Evolutionary conservation across 2,113 vertebrate species (phyloP), one percentile per base, ranked within the genome.

Genomic region (Ophiodon elongatus): DNA sequence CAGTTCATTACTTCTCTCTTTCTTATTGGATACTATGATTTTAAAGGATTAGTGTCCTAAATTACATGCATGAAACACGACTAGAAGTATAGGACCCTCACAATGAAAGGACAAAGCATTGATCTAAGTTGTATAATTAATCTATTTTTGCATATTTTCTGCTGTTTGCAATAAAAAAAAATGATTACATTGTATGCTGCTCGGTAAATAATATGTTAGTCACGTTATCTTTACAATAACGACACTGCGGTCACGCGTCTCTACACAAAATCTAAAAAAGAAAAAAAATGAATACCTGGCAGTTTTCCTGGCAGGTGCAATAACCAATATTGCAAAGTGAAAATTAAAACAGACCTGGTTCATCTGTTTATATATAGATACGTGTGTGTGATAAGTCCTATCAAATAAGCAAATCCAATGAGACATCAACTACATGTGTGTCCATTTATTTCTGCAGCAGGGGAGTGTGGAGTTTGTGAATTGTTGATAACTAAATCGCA

Each of bases 1-100:
- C 29, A 57, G 45, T 57, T 77, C 2, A 50, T 82, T 68, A 54
- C 9, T 47, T 72, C 31, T 70, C 29, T 70, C 21, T 57, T 76
- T 25, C 21, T 81, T 66, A 83, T 37, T 67, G 47, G 33, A 65
- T 39, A 73, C 62, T 56, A 31, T 37, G 11, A 67, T 81, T 65
- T 45, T 75, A 62, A 78, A 76, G 11, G 62, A 76, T 85, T 76
- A 80, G 66, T 33, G 47, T 83, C 23, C 29, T 43, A 57, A 56
- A 76, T 37, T 3, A 35, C 14, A 76, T 50, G 50, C 39, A 64
- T 57, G 25, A 73, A 82, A 75, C 33, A 74, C 37, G 35, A 50
- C 54, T 17, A 67, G 33, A 68, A 66, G 25, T 37, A 29, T 13
- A 29, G 52, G 52, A 33, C 17, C 85, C 43, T 70, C 31, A n/a